A percentile compares a stretch with the other conserved stretches of the same genome.
Conservation (phyloP, 92 coral and sea anemone species). For the Epizoanthus fatuus region DNA sequence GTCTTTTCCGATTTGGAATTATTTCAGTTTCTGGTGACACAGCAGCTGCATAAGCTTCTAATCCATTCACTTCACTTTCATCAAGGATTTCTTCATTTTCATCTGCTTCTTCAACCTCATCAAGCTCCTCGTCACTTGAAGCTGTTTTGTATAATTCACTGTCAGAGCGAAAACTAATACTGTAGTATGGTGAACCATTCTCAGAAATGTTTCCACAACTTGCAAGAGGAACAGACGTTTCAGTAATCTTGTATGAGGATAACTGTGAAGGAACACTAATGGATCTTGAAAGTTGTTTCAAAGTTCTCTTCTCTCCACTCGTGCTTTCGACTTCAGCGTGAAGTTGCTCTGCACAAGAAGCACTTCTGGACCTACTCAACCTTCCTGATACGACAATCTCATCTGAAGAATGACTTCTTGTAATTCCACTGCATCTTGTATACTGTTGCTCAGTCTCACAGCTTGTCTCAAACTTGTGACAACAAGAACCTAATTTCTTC, state of each 20-base stretch:
- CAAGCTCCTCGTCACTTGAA: constrained; percentile 71
- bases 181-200: constrained; percentile 69
- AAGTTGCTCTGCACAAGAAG: constrained; percentile 5
- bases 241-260: constrained; percentile 31
- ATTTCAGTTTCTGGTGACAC: constrained; percentile 15
- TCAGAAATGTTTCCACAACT: background rate
- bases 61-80: constrained; percentile 37
- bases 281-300: constrained; percentile 59
- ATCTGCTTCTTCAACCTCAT: constrained; percentile 75
- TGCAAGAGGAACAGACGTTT: constrained; percentile 8
- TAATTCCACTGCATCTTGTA: background rate
- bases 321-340: background rate
- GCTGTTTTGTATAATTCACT: constrained; percentile 78
- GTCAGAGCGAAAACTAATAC: constrained; percentile 76
- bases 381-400: background rate
- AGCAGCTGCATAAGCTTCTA: constrained; percentile 15
- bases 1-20: background rate
- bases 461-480: constrained; percentile 74
- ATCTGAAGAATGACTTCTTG: background rate
- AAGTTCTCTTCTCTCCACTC: background rate
- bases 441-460: constrained; percentile 39
- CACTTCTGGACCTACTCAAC: constrained; percentile 17
- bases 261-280: constrained; percentile 75
- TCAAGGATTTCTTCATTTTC: constrained; percentile 51
- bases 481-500: constrained; percentile 70